Evolutionary conservation across 2,888 invertebrate species (phyloP).

Genomic region (Odontothrips loti): DNA sequence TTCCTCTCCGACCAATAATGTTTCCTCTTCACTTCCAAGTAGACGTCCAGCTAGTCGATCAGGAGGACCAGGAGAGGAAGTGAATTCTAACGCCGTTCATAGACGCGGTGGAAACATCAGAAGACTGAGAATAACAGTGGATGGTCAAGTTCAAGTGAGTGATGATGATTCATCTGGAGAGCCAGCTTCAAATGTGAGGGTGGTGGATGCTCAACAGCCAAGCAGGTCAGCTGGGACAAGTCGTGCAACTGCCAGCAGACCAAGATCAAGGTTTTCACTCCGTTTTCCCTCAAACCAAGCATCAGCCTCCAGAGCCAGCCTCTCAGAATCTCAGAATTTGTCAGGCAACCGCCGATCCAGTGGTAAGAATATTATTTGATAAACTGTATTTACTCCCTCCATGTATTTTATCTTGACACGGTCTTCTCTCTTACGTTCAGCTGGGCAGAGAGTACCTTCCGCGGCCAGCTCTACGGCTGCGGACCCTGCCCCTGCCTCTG

Average conservation of each 20-base stretch:
- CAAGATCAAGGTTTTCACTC: neutral
- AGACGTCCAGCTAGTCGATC: slow-evolving; percentile 2
- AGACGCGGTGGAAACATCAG: slow-evolving; percentile 14
- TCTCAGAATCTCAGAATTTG: no score
- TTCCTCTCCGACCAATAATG: neutral
- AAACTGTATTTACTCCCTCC: no score
- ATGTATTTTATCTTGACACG: no score
- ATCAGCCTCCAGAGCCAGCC: neutral
- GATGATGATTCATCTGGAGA: slow-evolving; percentile 15
- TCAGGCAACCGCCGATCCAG: neutral
- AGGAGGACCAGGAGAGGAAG: slow-evolving; percentile 10
- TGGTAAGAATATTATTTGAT: neutral
- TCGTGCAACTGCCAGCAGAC: neutral
- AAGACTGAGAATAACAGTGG: slow-evolving; percentile 3
- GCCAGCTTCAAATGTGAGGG: slow-evolving; percentile 13
- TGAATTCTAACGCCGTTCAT: slow-evolving; percentile 11
- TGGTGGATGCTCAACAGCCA: neutral
- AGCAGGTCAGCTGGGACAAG: neutral
- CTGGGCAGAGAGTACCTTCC: neutral
- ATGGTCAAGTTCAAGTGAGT: slow-evolving; percentile 12
- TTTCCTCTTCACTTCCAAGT: slow-evolving; percentile 19
- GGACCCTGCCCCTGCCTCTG: neutral
- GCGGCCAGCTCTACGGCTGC: neutral
- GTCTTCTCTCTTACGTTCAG: neutral
- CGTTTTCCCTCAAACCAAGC: neutral